phyloP scores from a whole-genome alignment of 92 coral and sea anemone species.

The Phenganax stokvisi region DNA sequence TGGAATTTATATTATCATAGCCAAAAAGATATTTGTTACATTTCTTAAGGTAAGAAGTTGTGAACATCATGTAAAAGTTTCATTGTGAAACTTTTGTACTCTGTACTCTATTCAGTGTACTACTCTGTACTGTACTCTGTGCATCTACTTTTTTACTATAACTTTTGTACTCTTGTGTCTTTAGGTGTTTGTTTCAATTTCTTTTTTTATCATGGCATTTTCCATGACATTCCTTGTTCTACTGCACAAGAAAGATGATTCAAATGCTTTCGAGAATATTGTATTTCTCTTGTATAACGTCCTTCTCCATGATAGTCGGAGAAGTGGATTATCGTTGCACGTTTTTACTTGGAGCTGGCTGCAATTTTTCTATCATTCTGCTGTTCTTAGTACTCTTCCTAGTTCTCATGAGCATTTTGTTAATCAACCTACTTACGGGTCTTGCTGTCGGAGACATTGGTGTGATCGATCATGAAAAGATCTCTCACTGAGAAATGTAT shows the following conservation, averaged over 20 bases:
- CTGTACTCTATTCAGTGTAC: too few species aligned
- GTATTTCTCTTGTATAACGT: background rate
- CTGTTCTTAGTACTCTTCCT: constrained; percentile 3
- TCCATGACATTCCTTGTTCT: constrained; percentile 31
- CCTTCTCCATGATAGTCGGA: constrained; percentile 36
- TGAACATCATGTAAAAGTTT: background rate
- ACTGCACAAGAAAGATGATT: background rate
- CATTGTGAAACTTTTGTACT: background rate
- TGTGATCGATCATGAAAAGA: constrained; percentile 11
- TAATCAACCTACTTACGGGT: constrained; percentile 40
- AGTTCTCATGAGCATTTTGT: constrained; percentile 25
- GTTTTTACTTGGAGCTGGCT: background rate
- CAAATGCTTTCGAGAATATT: background rate
- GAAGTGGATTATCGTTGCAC: constrained; percentile 25
- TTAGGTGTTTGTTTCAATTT: constrained; percentile 9
- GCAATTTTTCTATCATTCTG: background rate
- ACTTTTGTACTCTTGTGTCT: background rate
- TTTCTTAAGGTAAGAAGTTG: constrained; percentile 18
- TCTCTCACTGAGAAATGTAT: constrained; percentile 11
- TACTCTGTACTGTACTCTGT: too few species aligned
- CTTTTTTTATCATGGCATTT: constrained; percentile 22
- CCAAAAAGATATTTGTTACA: constrained; percentile 30
- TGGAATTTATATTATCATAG: constrained; percentile 36
- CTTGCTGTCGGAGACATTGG: constrained; percentile 37
- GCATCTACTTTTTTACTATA: too few species aligned